Evolutionary conservation across 2,113 vertebrate genomes (phyloP).

Genomic region (Phoxinus phoxinus): DNA sequence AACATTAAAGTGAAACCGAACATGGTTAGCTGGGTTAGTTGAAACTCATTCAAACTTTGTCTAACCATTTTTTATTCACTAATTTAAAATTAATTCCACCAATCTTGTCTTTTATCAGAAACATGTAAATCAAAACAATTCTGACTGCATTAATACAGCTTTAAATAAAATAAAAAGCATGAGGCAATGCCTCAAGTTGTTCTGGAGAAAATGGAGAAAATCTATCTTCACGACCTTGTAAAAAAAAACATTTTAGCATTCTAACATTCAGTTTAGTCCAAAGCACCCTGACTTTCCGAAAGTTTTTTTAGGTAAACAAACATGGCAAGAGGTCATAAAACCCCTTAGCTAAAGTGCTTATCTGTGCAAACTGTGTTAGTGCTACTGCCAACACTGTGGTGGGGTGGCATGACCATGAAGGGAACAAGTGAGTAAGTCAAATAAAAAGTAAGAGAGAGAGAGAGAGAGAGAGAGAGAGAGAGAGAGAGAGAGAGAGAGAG

Average conservation of each 20-base stretch:
- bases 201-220: not conserved
- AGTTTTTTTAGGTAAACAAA: constrained; percentile 44
- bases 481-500: constrained; percentile 9
- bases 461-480: constrained; percentile 34
- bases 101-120: not conserved
- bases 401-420: not conserved
- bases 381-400: constrained; percentile 60
- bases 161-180: not conserved
- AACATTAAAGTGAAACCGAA: no score
- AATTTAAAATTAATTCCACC: not conserved
- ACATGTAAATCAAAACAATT: constrained; percentile 1
- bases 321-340: constrained; percentile 38
- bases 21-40: not conserved
- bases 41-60: not conserved
- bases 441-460: not conserved
- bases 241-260: not conserved
- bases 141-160: not conserved
- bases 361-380: constrained; percentile 72
- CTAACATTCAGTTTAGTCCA: not conserved
- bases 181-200: not conserved
- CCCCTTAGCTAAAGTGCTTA: constrained; percentile 22
- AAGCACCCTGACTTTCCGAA: not conserved
- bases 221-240: not conserved
- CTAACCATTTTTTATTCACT: not conserved
- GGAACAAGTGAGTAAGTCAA: constrained; percentile 1